Base-by-base conservation (phyloP, 92 coral and sea anemone species). In the Siderastrea siderea region DNA sequence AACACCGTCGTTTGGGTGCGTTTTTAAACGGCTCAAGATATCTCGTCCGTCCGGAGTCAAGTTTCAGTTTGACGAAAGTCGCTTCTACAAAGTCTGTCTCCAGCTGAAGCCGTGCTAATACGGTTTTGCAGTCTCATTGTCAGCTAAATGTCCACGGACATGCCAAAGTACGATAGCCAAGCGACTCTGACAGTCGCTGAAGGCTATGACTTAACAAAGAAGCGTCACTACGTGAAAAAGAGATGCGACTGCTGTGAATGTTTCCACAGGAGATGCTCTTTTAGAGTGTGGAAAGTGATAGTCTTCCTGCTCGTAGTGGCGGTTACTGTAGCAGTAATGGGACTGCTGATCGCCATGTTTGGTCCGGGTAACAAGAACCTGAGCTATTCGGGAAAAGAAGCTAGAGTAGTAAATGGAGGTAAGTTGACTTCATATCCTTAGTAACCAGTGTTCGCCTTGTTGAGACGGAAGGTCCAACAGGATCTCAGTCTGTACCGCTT, bases 281-380 rank as follows among this genome's bases (percentile, higher is more conserved):
- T 84, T 17, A 73, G 87, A 8, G 61, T 84, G 7, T 84, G 87
- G 87, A 72, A 84, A 52, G 6, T 73, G 51, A 17, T 84, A 16
- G 7, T 84, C 51, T 73, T 62, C 10, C n/a, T 84, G 47, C 53
- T 63, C 51, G 10, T 50, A 13, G 38, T 63, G 9, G 43, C 54
- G n/a, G 61, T 48, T 17, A 61, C 74, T 38, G 73, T 73, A 1
- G 72, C 63, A 0, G n/a, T 26, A 14, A 6, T 85, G 54, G 54
- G 47, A 0, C 7, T 85, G 44, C 49, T 85, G 50, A 68, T 85
- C 69, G 61, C 77, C 13, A 77, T 67, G 84, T 15, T 76, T 52
- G 83, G 83, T 17, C 83, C 77, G 4, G 89, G 84, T 1, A 75
- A 59, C 67, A n/a, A 19, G 47, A 57, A 77, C n/a, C 7, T 77